Conservation (phyloP, 2,113 vertebrate genomes). For the Menura novaehollandiae region DNA sequence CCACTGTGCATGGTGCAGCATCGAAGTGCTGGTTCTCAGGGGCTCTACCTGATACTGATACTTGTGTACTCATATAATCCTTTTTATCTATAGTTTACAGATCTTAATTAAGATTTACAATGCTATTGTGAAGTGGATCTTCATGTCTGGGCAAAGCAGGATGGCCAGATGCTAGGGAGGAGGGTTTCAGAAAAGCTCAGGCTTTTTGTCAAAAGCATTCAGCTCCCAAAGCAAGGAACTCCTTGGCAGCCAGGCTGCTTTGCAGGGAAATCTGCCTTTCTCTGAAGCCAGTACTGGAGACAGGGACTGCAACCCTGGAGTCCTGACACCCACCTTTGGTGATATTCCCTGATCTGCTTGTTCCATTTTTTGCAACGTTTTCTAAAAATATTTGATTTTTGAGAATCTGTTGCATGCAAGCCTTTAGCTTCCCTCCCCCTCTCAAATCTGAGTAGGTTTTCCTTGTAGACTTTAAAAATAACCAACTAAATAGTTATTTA, state of each 20-base stretch:
- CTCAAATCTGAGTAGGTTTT: background rate
- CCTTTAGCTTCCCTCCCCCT: background rate
- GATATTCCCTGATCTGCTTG: background rate
- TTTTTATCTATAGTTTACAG: slow-evolving; percentile 14
- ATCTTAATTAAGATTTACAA: slow-evolving; percentile 42
- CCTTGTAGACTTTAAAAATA: background rate
- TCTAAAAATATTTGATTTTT: background rate
- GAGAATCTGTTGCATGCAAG: background rate
- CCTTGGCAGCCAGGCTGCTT: background rate
- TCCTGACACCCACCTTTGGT: background rate
- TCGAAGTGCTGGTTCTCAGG: background rate
- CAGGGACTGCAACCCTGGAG: background rate
- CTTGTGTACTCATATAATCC: background rate
- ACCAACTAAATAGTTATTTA: background rate
- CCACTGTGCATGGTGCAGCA: background rate
- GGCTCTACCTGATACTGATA: background rate
- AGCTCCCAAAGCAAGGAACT: background rate
- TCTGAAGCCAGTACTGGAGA: background rate
- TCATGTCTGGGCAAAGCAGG: background rate
- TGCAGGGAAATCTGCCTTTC: background rate
- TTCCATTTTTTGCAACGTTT: background rate
- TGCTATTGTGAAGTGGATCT: background rate
- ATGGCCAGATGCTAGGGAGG: background rate
- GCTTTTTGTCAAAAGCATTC: background rate
- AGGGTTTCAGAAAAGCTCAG: background rate